phyloP scores from a whole-genome alignment of 1,140 invertebrate genomes.

The Ceratoteleas bidentatus region DNA sequence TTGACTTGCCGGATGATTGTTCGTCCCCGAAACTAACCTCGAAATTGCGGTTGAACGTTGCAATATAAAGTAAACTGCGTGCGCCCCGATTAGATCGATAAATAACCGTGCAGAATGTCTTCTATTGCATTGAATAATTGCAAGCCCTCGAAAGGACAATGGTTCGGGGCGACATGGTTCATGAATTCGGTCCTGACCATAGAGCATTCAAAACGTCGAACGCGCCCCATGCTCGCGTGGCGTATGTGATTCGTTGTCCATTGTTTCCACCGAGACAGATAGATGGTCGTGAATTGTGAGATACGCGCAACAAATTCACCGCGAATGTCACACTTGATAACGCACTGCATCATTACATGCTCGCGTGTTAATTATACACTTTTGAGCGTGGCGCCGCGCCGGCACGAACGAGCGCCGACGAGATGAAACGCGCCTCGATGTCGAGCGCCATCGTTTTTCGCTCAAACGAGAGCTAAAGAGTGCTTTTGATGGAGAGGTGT shows the following conservation, averaged over 20 bases:
- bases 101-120: background rate
- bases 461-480: constrained; percentile 32
- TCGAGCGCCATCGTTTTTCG: constrained; percentile 32
- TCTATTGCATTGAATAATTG: constrained; percentile 37
- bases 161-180: constrained; percentile 35
- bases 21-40: too few species aligned
- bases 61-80: too few species aligned
- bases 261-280: constrained; percentile 54
- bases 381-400: constrained; percentile 27
- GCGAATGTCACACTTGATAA: constrained; percentile 58
- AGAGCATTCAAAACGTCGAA: constrained; percentile 42
- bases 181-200: constrained; percentile 41
- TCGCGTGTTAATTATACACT: constrained; percentile 53
- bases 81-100: background rate
- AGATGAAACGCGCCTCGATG: constrained; percentile 33
- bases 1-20: too few species aligned
- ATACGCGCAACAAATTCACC: constrained; percentile 54
- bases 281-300: constrained; percentile 48
- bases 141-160: constrained; percentile 40
- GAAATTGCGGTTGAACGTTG: too few species aligned
- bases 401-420: constrained; percentile 13
- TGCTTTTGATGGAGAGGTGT: constrained; percentile 35
- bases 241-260: constrained; percentile 42
- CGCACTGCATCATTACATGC: constrained; percentile 53
- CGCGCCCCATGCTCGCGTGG: constrained; percentile 9